phyloP scores from a whole-genome alignment of 1,140 invertebrate genomes.

The Macrobrachium nipponense region DNA sequence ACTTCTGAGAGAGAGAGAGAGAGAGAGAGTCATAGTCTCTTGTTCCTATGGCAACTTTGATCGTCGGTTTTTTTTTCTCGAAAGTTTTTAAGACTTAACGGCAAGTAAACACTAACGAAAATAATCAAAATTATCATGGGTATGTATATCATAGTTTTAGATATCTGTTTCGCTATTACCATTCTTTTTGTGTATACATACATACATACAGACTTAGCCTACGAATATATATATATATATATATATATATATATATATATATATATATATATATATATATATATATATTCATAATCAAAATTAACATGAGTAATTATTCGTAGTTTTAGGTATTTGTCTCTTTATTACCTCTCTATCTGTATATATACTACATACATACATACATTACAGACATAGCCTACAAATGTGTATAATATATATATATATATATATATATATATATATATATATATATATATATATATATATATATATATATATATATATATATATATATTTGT shows the following conservation, averaged over 20 bases:
- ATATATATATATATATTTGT: constrained; percentile 15
- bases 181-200: too few species aligned
- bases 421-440: constrained; percentile 38
- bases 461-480: constrained; percentile 32
- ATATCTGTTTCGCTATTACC: too few species aligned
- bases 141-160: too few species aligned
- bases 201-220: too few species aligned
- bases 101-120: too few species aligned
- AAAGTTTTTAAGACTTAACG: too few species aligned
- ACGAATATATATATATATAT: constrained; percentile 18
- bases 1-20: not conserved
- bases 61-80: too few species aligned
- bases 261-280: constrained; percentile 33
- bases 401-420: constrained; percentile 27
- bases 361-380: constrained; percentile 13
- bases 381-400: too few species aligned
- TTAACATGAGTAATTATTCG: constrained; percentile 17
- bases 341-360: too few species aligned
- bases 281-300: constrained; percentile 35
- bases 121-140: too few species aligned
- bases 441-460: constrained; percentile 41
- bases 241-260: constrained; percentile 37
- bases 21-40: not conserved
- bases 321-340: too few species aligned
- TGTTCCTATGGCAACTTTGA: too few species aligned